phyloP scores from a whole-genome alignment of 2,797 vertebrate species.

The Sebastes vulpes region DNA sequence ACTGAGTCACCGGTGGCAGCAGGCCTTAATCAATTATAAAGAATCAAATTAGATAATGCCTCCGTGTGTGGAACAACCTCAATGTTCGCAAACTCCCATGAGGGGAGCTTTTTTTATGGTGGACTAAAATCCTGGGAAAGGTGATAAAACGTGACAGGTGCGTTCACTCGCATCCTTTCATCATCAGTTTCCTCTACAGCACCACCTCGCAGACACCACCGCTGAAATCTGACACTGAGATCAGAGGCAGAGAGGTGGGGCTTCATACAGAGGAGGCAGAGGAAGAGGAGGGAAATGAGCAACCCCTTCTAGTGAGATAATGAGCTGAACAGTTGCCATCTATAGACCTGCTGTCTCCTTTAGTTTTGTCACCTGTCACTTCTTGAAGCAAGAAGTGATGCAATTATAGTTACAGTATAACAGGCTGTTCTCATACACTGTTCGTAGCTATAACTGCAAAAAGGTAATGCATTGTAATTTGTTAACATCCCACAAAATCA shows the following conservation, averaged over 20 bases:
- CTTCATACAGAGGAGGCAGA: background rate
- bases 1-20: conserved; percentile 26
- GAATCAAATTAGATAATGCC: conserved; percentile 61
- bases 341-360: background rate
- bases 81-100: background rate
- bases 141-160: background rate
- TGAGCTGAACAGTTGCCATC: background rate
- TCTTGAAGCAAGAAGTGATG: background rate
- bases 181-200: background rate
- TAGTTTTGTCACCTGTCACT: background rate
- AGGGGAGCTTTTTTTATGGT: background rate
- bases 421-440: no score
- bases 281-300: background rate
- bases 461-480: no score
- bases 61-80: conserved; percentile 4
- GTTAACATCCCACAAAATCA: no score
- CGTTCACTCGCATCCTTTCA: background rate
- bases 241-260: background rate
- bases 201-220: background rate
- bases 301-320: background rate
- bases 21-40: conserved; percentile 68
- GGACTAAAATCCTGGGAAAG: background rate
- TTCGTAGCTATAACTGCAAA: no score
- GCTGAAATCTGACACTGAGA: background rate
- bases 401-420: background rate